Evolutionary conservation across 1,140 invertebrate species (phyloP).

Genomic region (Mylabris phalerata): DNA sequence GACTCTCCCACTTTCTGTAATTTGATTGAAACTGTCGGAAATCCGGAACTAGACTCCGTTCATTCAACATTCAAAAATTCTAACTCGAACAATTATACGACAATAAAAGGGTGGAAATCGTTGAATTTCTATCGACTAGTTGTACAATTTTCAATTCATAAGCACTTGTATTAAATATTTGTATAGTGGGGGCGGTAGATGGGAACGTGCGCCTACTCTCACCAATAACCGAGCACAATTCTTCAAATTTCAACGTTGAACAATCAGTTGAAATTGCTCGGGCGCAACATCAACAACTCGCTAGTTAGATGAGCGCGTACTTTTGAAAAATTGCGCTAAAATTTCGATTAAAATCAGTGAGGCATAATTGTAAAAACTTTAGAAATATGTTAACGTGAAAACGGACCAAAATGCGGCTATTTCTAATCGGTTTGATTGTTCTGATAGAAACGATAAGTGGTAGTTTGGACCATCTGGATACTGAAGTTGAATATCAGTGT

Average conservation of each 20-base stretch:
- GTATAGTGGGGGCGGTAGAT: conserved; percentile 9
- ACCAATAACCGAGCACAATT: neutral
- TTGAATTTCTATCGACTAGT: no score
- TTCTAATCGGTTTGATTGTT: conserved; percentile 3
- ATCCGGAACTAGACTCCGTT: no score
- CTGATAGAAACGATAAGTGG: neutral
- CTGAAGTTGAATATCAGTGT: conserved; percentile 18
- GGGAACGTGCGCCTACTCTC: conserved; percentile 7
- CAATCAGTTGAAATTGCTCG: no score
- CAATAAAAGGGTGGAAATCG: no score
- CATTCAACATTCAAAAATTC: no score
- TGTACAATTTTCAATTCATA: no score
- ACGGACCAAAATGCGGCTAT: conserved; percentile 5
- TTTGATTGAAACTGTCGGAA: no score
- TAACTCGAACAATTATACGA: no score
- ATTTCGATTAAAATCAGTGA: neutral
- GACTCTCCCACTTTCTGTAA: no score
- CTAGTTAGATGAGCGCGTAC: conserved; percentile 1
- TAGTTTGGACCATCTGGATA: conserved; percentile 8
- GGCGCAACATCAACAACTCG: no score
- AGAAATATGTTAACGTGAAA: conserved; percentile 10
- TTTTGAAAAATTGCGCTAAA: neutral
- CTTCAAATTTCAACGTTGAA: no score
- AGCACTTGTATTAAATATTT: no score
- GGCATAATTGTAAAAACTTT: neutral